Conservation (phyloP, 1,140 invertebrate species). For the Drosophila nannoptera region DNA sequence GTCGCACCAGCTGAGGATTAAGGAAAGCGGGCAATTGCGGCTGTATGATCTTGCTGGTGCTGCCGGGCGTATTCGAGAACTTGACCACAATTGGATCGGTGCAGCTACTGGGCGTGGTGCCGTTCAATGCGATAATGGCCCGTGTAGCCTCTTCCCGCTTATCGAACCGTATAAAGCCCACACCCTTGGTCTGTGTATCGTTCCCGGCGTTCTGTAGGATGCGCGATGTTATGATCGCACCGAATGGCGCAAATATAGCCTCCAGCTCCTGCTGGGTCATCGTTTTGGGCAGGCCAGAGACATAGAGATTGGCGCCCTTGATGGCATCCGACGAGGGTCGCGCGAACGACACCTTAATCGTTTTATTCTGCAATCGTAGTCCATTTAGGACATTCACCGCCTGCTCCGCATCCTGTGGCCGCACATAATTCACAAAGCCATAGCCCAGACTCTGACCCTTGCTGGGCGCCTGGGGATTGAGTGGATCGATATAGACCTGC, state of each 20-base stretch:
- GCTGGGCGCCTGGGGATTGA: slow-evolving; percentile 74
- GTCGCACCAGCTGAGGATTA: slow-evolving; percentile 81
- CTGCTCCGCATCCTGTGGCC: slow-evolving; percentile 90
- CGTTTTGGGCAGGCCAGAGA: slow-evolving; percentile 90
- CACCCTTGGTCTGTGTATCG: slow-evolving; percentile 81
- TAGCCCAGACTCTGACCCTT: slow-evolving; percentile 92
- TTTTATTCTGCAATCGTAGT: slow-evolving; percentile 91
- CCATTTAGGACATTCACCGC: slow-evolving; percentile 94
- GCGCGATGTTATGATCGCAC: slow-evolving; percentile 91
- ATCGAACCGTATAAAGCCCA: slow-evolving; percentile 83
- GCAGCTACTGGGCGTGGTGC: slow-evolving; percentile 81
- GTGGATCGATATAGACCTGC: slow-evolving; percentile 81
- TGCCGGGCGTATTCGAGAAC: slow-evolving; percentile 82
- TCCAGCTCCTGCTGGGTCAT: slow-evolving; percentile 92
- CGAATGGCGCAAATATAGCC: slow-evolving; percentile 88
- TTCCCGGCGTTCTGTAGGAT: slow-evolving; percentile 87
- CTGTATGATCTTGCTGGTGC: slow-evolving; percentile 80
- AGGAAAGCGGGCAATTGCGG: slow-evolving; percentile 80
- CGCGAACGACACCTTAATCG: slow-evolving; percentile 94
- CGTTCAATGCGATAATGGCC: slow-evolving; percentile 83
- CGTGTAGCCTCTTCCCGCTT: slow-evolving; percentile 83
- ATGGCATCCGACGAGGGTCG: slow-evolving; percentile 92
- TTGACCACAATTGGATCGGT: slow-evolving; percentile 83
- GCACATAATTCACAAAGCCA: slow-evolving; percentile 93
- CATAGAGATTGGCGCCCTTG: slow-evolving; percentile 93